Conservation (phyloP, 2,888 invertebrate species). For the Seira musarum region DNA sequence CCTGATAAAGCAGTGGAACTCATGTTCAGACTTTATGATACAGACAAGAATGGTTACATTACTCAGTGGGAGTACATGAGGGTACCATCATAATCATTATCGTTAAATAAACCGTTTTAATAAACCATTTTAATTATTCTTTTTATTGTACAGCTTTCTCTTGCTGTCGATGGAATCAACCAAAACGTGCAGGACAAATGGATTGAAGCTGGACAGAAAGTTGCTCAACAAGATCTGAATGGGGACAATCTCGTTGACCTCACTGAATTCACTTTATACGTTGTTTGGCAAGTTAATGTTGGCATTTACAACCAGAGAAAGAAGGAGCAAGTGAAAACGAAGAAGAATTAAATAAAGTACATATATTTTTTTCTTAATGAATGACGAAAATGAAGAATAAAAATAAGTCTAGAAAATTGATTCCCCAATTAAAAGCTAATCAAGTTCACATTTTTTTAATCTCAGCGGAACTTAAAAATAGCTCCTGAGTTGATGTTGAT, state of each 20-base stretch:
- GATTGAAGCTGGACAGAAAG: slow-evolving; percentile 52
- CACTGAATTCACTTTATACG: slow-evolving; percentile 43
- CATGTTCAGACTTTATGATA: slow-evolving; percentile 51
- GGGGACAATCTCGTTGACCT: slow-evolving; percentile 45
- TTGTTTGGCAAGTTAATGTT: slow-evolving; percentile 53
- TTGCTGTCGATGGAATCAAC: slow-evolving; percentile 44
- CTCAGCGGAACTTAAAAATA: too few relatives aligned
- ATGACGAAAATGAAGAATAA: too few relatives aligned
- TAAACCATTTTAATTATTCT: not conserved
- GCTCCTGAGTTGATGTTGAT: too few relatives aligned
- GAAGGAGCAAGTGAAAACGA: slow-evolving; percentile 39
- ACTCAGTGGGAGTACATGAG: slow-evolving; percentile 46
- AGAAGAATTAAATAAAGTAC: too few relatives aligned
- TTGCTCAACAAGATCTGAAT: slow-evolving; percentile 45
- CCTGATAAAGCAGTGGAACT: slow-evolving; percentile 44
- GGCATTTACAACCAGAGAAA: slow-evolving; percentile 39
- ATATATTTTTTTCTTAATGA: too few relatives aligned
- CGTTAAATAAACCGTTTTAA: not conserved
- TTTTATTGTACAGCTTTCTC: slow-evolving; percentile 22
- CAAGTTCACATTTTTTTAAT: too few relatives aligned
- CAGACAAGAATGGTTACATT: slow-evolving; percentile 47
- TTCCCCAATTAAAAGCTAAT: too few relatives aligned
- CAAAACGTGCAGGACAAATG: slow-evolving; percentile 50
- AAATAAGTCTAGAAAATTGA: too few relatives aligned
- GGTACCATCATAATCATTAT: slow-evolving; percentile 4